Base-by-base conservation (phyloP, 2,113 vertebrate species). In the Synodontis membranacea region DNA sequence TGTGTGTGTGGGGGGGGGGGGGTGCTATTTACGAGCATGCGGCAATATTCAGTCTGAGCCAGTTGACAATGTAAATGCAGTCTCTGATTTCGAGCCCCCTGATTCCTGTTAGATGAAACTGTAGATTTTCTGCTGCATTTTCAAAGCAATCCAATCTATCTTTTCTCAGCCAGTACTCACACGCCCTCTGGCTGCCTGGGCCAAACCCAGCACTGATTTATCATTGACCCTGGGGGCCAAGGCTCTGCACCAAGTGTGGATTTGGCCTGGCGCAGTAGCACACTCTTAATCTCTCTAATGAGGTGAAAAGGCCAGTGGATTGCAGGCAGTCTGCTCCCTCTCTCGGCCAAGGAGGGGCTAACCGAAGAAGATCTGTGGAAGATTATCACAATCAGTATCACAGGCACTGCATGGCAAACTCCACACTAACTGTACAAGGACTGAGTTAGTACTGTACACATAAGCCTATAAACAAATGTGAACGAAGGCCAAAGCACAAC, bases 181-280 rank as follows among this genome's bases (percentile, higher is more conserved):
- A 70, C 28, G 56, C 80, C 42, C 64, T 66, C 39, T 84, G 82
- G 86, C 86, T 48, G 50, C 31, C 31, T 79, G 84, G 28, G 83
- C 86, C 85, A 84, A 84, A 60, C 54, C 76, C 79, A 86, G 81
- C 72, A 81, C 68, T 84, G 46, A 78, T 84, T 85, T 78, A 75
- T 66, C 60, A 68, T 31, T 87, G 82, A 87, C 76, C 88, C 60
- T 66, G 60, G 19, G n/a, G 66, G 50, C 72, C 12, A 75, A 42
- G 31, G 37, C 82, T 82, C 39, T 86, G 84, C 14, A 86, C 37
- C 74, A 62, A 34, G n/a, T 78, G 48, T 68, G 83, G 28, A 80
- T 66, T 62, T 58, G 60, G 44, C 42, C 50, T 56, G 82, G 42
- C 66, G 76, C 46, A 76, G 42, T 74, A 75, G 50, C 78, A 78